Percentiles rank a stretch among this genome's conserved stretches.
phyloP scores from a whole-genome alignment of 1,140 invertebrate species.

The Ooceraea biroi region DNA sequence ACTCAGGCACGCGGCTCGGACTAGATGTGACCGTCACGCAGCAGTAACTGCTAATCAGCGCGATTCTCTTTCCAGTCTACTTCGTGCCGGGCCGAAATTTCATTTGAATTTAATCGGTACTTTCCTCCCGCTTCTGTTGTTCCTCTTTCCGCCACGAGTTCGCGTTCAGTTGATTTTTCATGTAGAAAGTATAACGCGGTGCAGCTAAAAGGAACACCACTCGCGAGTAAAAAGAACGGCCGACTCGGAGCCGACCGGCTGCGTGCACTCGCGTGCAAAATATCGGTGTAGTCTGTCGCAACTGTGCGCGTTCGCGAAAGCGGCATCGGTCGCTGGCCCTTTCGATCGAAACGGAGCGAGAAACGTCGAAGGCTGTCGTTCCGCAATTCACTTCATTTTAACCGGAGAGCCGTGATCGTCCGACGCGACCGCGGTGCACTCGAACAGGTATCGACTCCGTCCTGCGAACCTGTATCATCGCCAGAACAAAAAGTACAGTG shows the following conservation, averaged over 20 bases:
- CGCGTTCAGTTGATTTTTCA: background rate
- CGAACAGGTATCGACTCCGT: background rate
- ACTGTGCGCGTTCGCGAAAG: conserved; percentile 16
- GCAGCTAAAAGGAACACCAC: background rate
- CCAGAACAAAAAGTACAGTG: conserved; percentile 2
- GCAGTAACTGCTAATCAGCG: conserved; percentile 9
- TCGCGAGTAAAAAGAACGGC: background rate
- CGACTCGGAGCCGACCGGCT: background rate
- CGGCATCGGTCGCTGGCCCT: background rate
- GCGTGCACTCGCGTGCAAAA: conserved; percentile 16
- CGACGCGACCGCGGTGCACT: background rate
- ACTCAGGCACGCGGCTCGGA: background rate
- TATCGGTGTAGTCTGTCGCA: conserved; percentile 17
- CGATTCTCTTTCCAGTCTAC: background rate
- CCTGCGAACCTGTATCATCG: background rate
- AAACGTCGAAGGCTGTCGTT: conserved; percentile 27
- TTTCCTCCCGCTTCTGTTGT: no score
- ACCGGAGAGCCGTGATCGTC: background rate
- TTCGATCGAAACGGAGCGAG: conserved; percentile 12
- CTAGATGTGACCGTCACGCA: conserved; percentile 14
- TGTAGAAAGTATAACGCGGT: conserved; percentile 2
- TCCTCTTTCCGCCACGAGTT: background rate
- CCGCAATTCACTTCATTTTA: background rate
- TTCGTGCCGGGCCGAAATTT: background rate
- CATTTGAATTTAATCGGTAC: background rate